Evolutionary conservation across 2,797 vertebrate species (phyloP).

Genomic region (Pseudotriccus pelzelni): DNA sequence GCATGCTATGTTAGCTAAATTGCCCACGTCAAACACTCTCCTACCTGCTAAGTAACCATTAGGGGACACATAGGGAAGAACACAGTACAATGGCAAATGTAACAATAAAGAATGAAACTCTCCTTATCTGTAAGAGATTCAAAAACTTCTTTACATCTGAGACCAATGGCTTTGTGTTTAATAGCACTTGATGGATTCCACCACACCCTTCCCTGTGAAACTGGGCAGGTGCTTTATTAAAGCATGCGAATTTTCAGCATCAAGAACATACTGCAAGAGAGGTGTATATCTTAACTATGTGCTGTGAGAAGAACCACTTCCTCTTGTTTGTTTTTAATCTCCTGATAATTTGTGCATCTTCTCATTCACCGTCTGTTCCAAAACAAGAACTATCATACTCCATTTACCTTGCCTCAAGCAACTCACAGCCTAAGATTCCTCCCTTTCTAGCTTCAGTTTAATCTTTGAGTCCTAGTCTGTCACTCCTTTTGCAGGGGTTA

Average conservation of each 20-base stretch:
- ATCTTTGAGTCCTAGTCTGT: background rate
- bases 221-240: background rate
- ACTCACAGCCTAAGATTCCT: background rate
- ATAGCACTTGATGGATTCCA: background rate
- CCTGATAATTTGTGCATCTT: background rate
- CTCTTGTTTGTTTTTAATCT: background rate
- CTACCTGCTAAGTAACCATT: background rate
- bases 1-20: too few species aligned
- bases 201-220: background rate
- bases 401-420: conserved; percentile 12
- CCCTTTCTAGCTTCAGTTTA: background rate
- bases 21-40: background rate
- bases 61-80: background rate
- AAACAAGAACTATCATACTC: background rate
- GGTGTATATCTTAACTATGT: background rate
- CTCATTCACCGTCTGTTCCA: background rate
- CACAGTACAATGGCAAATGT: background rate
- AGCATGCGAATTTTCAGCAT: background rate
- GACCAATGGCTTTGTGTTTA: background rate
- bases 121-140: background rate
- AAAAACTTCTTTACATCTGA: background rate
- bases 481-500: background rate
- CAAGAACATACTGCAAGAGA: background rate
- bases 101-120: background rate
- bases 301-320: conserved; percentile 5